Conservation (phyloP, 2,797 vertebrate genomes). For the Mycteria americana region DNA sequence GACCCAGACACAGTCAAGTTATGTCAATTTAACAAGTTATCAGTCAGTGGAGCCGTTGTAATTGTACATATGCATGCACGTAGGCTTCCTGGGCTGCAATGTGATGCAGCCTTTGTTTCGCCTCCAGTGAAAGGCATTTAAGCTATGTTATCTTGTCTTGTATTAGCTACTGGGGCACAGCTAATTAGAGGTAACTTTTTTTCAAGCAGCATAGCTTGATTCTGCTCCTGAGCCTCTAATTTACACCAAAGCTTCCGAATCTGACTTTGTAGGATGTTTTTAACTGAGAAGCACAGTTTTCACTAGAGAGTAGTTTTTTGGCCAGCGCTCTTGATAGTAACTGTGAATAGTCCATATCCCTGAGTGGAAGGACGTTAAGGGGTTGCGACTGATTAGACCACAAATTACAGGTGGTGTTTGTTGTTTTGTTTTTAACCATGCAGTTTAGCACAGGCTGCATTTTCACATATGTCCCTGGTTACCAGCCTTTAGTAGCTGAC, state of each 20-base stretch:
- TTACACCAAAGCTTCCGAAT: neutral
- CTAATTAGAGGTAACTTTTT: neutral
- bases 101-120: neutral
- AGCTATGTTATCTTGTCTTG: neutral
- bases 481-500: neutral
- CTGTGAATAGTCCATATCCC: neutral
- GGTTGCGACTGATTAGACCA: neutral
- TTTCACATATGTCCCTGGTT: neutral
- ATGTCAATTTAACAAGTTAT: conserved; percentile 52
- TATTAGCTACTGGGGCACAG: neutral
- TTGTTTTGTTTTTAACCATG: neutral
- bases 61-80: neutral
- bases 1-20: conserved; percentile 24
- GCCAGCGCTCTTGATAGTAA: neutral
- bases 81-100: neutral
- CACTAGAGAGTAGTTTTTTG: neutral
- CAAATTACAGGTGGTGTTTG: neutral
- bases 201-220: neutral
- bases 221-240: neutral
- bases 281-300: neutral
- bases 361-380: neutral
- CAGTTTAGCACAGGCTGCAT: neutral
- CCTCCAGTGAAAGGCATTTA: neutral
- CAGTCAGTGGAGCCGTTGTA: neutral
- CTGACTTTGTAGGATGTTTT: neutral